Evolutionary conservation across 2,888 invertebrate species (phyloP), one percentile per base, ranked within the genome.

Genomic region (Sinodicranocentrus sp.): DNA sequence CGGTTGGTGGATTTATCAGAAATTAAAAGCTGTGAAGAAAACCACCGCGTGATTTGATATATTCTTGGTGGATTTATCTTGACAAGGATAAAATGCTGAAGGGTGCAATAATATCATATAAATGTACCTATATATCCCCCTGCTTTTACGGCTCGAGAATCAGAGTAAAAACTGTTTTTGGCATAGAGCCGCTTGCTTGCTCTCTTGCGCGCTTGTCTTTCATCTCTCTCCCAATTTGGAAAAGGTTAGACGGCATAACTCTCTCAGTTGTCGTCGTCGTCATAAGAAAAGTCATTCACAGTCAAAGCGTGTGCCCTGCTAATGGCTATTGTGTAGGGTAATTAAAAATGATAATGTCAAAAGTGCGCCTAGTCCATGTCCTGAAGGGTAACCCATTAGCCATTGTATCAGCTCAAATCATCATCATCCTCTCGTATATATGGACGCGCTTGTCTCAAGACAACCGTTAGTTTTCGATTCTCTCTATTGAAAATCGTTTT

Each of bases 261-360:
- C 61, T 68, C 33, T 21, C 26, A 26, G 23, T 63, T 79, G 70
- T 70, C 78, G 78, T 78, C 44, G 70, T 71, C 25, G 43, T 76
- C 44, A 23, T 65, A 63, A 23, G 67, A 77, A 68, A 77, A 77
- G 78, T 71, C 70, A 79, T 79, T 79, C 78, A 61, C 61, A 61
- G 78, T 71, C 59, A 63, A 63, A 79, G 71, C 78, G 78, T 79
- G 78, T 79, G 78, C 78, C 78, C 70, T 63, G 52, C 71, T 79
- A 79, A 79, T 79, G 63, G 71, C 71, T 68, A 82, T 82, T 68
- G 82, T 82, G 75, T 76, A 33, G 70, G 70, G 79, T 85, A 85
- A 85, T 85, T 85, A 85, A 83, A 85, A 85, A 82, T 59, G 73
- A 85, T 85, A 85, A 85, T 82, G 85, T 82, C 79, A 84, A 79